Base-by-base conservation (phyloP, 2,888 invertebrate genomes). In the Labia minor region DNA sequence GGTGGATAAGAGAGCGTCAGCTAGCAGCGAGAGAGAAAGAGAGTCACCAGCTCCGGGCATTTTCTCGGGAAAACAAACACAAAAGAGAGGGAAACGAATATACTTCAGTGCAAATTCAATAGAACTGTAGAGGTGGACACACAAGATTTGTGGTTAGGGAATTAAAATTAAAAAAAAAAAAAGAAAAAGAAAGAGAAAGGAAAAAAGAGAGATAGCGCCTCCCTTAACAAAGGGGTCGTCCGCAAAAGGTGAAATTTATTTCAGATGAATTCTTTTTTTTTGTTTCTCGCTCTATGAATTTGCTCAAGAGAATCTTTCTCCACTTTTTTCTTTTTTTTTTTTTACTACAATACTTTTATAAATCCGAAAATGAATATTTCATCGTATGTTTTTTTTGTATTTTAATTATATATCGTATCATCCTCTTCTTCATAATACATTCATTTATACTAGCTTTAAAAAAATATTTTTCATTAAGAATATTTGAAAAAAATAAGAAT, bases 1-100 rank as follows among this genome's bases (percentile, higher is more conserved):
- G 14, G n/a, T 10, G n/a, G 14, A n/a, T 49, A n/a, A n/a, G n/a
- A n/a, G n/a, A n/a, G n/a, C n/a, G n/a, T n/a, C n/a, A n/a, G n/a
- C n/a, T n/a, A n/a, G n/a, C n/a, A n/a, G n/a, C n/a, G n/a, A n/a
- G n/a, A n/a, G n/a, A n/a, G n/a, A n/a, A n/a, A n/a, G n/a, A n/a
- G n/a, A n/a, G n/a, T 49, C 49, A 8, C 49, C 49, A n/a, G 14
- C 49, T 16, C 14, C 49, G 49, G n/a, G 49, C 49, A n/a, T 49
- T 49, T 49, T 49, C 49, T 49, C 49, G 49, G 49, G 49, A 49
- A 49, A 49, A 49, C 49, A 49, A 49, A 49, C 49, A 49, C 49
- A 49, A 49, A 49, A 49, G 49, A 49, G 49, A 49, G 49, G 49
- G 49, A 49, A 49, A 14, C n/a, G 49, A 49, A 49, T 49, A 8